These are phyloP conservation scores for Eupeodes latifasciatus DNA, from an alignment of 2,888 invertebrate species.

Conservation along the genomic window DNA sequence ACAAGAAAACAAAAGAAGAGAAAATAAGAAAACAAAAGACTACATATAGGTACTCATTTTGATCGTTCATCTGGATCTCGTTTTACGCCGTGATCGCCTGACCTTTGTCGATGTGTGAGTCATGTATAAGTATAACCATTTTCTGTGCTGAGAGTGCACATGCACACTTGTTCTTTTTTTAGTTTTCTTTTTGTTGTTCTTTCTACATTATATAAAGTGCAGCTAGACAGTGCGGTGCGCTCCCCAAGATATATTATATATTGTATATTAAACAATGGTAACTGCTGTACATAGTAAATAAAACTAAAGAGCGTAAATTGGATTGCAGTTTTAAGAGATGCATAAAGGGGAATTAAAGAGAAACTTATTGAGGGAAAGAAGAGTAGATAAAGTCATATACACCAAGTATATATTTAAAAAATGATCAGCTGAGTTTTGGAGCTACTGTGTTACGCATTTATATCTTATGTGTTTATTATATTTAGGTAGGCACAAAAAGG, in stretches of 20 bases:
- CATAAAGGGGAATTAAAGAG: conserved; percentile 28
- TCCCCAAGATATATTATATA: conserved; percentile 13
- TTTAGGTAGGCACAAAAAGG: neutral
- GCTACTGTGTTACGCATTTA: conserved; percentile 54
- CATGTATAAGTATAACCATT: conserved; percentile 45
- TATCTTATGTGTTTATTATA: conserved; percentile 6
- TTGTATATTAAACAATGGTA: conserved; percentile 4
- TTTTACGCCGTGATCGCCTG: conserved; percentile 63
- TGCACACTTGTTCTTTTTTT: conserved; percentile 55
- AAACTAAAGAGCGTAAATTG: conserved; percentile 9
- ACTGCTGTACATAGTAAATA: neutral
- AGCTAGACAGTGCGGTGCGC: conserved; percentile 65
- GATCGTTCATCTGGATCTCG: conserved; percentile 35
- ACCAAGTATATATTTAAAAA: neutral
- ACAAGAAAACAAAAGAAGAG: neutral
- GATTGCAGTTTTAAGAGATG: conserved; percentile 23
- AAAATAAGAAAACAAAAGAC: conserved; percentile 7
- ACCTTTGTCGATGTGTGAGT: conserved; percentile 73
- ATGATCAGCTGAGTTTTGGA: conserved; percentile 57
- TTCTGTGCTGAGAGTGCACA: neutral
- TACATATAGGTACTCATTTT: neutral
- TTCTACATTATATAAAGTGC: conserved; percentile 26
- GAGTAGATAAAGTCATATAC: no score
- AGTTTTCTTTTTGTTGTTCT: conserved; percentile 5
- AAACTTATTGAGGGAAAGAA: conserved; percentile 13